Percentiles rank a stretch among this genome's conserved stretches.
phyloP scores from a whole-genome alignment of 1,140 invertebrate species.

The Drosophila pruinosa region DNA sequence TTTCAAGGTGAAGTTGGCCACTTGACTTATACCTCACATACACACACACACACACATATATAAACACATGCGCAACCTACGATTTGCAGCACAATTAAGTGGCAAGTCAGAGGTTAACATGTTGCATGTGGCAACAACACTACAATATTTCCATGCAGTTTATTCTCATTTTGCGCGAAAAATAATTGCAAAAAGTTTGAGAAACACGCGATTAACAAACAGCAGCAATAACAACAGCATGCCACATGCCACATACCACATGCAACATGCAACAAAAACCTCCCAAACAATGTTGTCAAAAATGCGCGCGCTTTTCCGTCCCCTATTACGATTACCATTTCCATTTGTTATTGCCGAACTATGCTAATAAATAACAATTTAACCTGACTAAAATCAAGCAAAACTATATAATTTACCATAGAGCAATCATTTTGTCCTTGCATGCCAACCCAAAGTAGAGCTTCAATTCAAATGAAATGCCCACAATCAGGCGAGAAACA shows the following conservation, averaged over 20 bases:
- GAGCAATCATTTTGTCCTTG: conserved; percentile 51
- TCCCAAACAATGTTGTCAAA: conserved; percentile 58
- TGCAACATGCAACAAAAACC: conserved; percentile 13
- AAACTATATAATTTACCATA: conserved; percentile 64
- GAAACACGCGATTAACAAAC: conserved; percentile 45
- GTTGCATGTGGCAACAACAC: conserved; percentile 61
- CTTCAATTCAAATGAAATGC: conserved; percentile 26
- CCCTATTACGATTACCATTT: conserved; percentile 12
- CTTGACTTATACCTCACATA: conserved; percentile 34
- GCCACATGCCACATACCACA: neutral
- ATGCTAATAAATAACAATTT: conserved; percentile 66
- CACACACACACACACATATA: conserved; percentile 15
- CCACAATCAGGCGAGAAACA: conserved; percentile 45
- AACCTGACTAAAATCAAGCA: conserved; percentile 62
- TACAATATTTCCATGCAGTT: conserved; percentile 55
- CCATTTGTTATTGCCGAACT: conserved; percentile 14
- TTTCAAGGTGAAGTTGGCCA: conserved; percentile 69
- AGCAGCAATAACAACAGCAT: neutral
- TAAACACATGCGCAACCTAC: neutral
- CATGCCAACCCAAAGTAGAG: conserved; percentile 41
- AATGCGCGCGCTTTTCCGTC: conserved; percentile 25
- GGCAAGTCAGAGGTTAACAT: conserved; percentile 56
- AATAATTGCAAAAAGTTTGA: conserved; percentile 67
- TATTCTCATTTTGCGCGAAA: conserved; percentile 58
- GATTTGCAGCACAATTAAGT: conserved; percentile 42